phyloP scores from a whole-genome alignment of 2,888 invertebrate genomes.

The Nemurella pictetii region DNA sequence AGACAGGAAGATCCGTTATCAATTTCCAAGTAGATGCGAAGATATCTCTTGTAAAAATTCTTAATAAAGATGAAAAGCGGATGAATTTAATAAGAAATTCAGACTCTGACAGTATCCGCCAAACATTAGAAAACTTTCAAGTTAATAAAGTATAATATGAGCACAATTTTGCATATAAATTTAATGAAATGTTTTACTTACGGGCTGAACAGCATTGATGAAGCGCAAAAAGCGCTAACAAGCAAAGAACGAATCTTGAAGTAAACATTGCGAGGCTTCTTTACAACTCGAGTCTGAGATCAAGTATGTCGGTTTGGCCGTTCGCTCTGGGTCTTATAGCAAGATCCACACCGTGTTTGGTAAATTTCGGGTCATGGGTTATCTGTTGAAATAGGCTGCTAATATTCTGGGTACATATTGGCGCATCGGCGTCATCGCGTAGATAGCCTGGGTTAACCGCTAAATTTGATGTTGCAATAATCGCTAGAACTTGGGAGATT shows the following conservation, averaged over 20 bases:
- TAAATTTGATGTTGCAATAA: neutral
- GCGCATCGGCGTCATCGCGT: neutral
- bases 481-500: neutral
- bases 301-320: neutral
- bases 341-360: neutral
- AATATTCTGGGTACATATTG: neutral
- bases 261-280: neutral
- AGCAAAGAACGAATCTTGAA: neutral
- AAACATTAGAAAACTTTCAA: neutral
- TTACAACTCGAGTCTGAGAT: neutral
- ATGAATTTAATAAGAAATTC: neutral
- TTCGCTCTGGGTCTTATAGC: neutral
- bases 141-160: neutral
- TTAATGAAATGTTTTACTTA: neutral
- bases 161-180: neutral
- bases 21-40: neutral
- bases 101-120: neutral
- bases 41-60: neutral
- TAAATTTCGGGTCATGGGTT: neutral
- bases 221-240: neutral
- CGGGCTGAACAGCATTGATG: constrained; percentile 11
- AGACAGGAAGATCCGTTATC: neutral
- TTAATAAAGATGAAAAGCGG: neutral
- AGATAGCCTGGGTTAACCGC: neutral
- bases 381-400: neutral